Evolutionary conservation across 2,113 vertebrate species (phyloP), one percentile per base, ranked within the genome.

Genomic region (Sorex araneus): DNA sequence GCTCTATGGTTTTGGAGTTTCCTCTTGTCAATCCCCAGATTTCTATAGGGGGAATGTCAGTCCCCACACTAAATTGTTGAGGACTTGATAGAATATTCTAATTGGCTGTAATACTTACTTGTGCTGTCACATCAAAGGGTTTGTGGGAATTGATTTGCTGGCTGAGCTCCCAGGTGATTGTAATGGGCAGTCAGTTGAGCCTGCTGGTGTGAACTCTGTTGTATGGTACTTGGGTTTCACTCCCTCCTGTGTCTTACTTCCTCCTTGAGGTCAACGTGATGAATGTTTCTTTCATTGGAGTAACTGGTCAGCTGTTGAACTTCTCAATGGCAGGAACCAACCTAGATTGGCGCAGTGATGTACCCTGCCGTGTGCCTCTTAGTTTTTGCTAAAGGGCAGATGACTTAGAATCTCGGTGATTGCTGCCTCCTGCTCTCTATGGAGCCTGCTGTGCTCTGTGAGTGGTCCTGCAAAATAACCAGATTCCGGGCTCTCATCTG

Each of bases 81-180:
- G n/a, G n/a, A 78, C 9, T 75, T 70, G 43, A 34, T 64, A n/a
- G 73, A 36, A 45, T 92, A 64, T 94, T 95, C 30, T 30, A 78
- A 47, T 75, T 1, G 0, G 69, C 93, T 91, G 21, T 67, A 43
- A 78, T 11, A 0, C 73, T 57, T 11, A 0, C 67, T 63, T 95
- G 66, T 28, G 50, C 3, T 92, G 71, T 71, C 9, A 1, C 6
- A 40, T 8, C 27, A 27, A 60, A 36, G 23, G 10, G 9, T 80
- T 91, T 54, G 23, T 76, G 43, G 27, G n/a, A 50, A 57, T 82
- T 54, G 23, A 82, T 78, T 84, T 54, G 43, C 67, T 94, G 3
- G 69, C 69, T 78, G 3, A 78, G 40, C 34, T 93, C 50, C 34
- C 64, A 78, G 64, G 74, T 95, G 64, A 71, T 87, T 84, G 40